Percentiles rank a stretch among this genome's conserved stretches.
phyloP scores from a whole-genome alignment of 2,888 invertebrate genomes.

The Bellardia bayeri region DNA sequence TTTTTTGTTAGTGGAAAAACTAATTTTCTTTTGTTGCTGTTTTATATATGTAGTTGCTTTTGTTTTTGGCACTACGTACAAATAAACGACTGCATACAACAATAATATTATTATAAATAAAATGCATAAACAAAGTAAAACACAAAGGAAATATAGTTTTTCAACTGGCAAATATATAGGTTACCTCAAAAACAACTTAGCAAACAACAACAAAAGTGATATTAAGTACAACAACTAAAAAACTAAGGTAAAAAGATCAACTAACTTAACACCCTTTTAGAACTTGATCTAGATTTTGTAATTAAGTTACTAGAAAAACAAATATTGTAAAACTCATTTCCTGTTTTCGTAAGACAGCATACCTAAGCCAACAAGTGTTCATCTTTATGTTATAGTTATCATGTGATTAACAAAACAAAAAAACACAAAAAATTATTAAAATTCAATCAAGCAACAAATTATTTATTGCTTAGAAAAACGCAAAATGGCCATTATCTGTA shows the following conservation, averaged over 20 bases:
- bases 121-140: conserved; percentile 44
- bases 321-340: conserved; percentile 35
- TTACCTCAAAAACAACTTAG: conserved; percentile 21
- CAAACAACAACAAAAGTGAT: not conserved
- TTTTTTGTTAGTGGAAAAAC: conserved; percentile 56
- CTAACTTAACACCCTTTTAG: not conserved
- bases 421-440: conserved; percentile 59
- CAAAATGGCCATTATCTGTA: conserved; percentile 64
- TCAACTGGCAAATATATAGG: conserved; percentile 40
- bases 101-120: conserved; percentile 50
- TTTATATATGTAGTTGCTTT: conserved; percentile 20
- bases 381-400: not conserved
- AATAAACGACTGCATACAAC: conserved; percentile 36
- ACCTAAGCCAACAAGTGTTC: conserved; percentile 21
- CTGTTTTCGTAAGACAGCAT: conserved; percentile 1
- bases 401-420: not conserved
- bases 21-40: conserved; percentile 60
- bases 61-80: conserved; percentile 44
- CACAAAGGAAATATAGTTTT: conserved; percentile 33
- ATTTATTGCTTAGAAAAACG: conserved; percentile 61
- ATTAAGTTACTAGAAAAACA: conserved; percentile 19
- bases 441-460: conserved; percentile 67
- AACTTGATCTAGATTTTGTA: not conserved
- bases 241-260: not conserved
- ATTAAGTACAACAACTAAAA: not conserved